These are phyloP conservation scores for Morpho helenor DNA, from an alignment of 2,888 invertebrate genomes.

Conservation along the genomic window DNA sequence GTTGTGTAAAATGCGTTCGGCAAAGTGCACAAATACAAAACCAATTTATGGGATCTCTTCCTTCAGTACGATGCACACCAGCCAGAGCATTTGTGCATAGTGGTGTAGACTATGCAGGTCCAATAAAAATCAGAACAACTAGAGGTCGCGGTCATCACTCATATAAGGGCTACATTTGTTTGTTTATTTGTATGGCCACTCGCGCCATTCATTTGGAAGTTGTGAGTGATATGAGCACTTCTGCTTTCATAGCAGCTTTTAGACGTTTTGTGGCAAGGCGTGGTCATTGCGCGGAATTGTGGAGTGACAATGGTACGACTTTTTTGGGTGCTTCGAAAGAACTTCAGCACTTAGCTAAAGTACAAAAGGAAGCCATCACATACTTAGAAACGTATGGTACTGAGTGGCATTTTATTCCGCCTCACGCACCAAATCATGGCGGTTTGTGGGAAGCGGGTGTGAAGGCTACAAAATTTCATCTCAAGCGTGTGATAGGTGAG, in stretches of 20 bases:
- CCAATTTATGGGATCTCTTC: not conserved
- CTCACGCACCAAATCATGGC: too few species aligned
- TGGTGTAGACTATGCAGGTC: conserved; percentile 6
- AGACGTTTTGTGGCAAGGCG: conserved; percentile 23
- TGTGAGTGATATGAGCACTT: conserved; percentile 17
- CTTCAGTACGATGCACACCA: not conserved
- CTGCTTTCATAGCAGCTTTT: conserved; percentile 26
- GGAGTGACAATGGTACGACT: conserved; percentile 24
- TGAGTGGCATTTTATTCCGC: too few species aligned
- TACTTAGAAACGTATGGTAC: too few species aligned
- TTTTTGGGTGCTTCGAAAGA: conserved; percentile 22
- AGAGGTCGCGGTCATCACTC: conserved; percentile 13
- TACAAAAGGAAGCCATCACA: too few species aligned
- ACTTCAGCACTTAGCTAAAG: conserved; percentile 4
- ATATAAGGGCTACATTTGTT: conserved; percentile 15
- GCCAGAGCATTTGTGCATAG: not conserved
- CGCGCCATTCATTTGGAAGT: conserved; percentile 20
- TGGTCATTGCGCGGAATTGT: conserved; percentile 22
- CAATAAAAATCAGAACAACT: conserved; percentile 6
- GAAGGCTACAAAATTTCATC: not conserved
- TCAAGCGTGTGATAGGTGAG: not conserved
- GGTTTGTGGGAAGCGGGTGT: too few species aligned
- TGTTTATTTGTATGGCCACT: conserved; percentile 23
- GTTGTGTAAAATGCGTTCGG: not conserved
- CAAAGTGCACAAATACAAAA: not conserved